A percentile compares a stretch with the other conserved stretches of the same genome.
Evolutionary conservation across 1,140 invertebrate genomes (phyloP).

Genomic region (Homalodisca vitripennis): DNA sequence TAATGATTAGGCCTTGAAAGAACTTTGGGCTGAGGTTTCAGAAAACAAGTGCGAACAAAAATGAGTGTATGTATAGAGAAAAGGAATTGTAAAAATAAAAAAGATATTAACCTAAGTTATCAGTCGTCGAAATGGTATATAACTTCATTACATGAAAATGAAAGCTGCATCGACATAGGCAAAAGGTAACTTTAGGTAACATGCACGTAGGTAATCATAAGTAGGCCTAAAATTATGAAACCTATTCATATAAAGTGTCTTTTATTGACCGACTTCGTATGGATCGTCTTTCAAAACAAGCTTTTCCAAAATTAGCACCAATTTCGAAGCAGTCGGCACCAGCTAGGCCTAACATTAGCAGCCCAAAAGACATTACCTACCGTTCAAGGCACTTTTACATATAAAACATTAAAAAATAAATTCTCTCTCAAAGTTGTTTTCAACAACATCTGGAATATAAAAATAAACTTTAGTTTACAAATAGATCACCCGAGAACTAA

Average conservation of each 20-base stretch:
- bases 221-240: constrained; percentile 8
- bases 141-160: constrained; percentile 21
- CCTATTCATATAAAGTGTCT: background rate
- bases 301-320: constrained; percentile 3
- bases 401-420: constrained; percentile 10
- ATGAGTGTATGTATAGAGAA: background rate
- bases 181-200: constrained; percentile 24
- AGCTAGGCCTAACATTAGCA: background rate
- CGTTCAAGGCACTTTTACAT: constrained; percentile 5
- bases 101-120: constrained; percentile 12
- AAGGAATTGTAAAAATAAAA: background rate
- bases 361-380: background rate
- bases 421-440: constrained; percentile 9
- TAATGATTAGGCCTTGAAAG: constrained; percentile 17
- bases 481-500: constrained; percentile 16
- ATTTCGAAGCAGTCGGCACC: background rate
- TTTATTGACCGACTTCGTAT: background rate
- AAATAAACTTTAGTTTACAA: constrained; percentile 14
- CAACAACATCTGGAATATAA: constrained; percentile 5
- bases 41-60: constrained; percentile 17
- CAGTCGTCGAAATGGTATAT: constrained; percentile 21
- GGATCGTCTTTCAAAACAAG: background rate
- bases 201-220: constrained; percentile 6
- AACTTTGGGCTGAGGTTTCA: constrained; percentile 15
- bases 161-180: constrained; percentile 14